These are phyloP conservation scores for Sciaenops ocellatus DNA, from an alignment of 2,797 vertebrate species.

Conservation along the genomic window DNA sequence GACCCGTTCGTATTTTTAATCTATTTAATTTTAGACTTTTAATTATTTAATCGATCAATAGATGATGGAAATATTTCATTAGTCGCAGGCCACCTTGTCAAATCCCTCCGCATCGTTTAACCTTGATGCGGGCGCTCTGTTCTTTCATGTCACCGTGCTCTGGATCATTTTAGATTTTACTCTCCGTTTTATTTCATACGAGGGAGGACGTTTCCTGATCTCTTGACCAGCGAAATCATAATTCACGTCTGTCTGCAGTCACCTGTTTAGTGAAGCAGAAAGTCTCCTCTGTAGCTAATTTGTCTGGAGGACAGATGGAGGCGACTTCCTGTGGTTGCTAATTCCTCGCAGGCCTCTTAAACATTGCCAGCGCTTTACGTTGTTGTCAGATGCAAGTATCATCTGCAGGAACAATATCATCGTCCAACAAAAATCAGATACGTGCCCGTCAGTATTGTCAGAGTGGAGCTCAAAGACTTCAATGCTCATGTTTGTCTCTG, in stretches of 20 bases:
- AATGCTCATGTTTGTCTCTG: slow-evolving; percentile 35
- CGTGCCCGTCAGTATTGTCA: neutral
- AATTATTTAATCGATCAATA: neutral
- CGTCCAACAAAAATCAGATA: neutral
- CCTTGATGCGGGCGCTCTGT: neutral
- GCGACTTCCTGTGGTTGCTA: slow-evolving; percentile 42
- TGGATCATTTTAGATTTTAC: neutral
- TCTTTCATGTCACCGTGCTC: neutral
- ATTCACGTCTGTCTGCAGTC: slow-evolving; percentile 29
- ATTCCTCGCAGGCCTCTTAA: slow-evolving; percentile 22
- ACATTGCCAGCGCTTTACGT: neutral
- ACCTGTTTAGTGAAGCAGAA: slow-evolving; percentile 20
- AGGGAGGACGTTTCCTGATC: slow-evolving; percentile 17
- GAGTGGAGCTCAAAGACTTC: slow-evolving; percentile 10
- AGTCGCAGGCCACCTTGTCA: neutral
- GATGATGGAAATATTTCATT: neutral
- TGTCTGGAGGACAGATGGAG: slow-evolving; percentile 43
- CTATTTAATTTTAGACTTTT: neutral
- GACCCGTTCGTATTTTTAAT: neutral
- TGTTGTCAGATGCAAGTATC: neutral
- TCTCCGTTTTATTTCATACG: neutral
- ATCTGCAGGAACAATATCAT: slow-evolving; percentile 5
- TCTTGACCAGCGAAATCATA: neutral
- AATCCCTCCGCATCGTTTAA: neutral
- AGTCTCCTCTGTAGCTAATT: neutral